Evolutionary conservation across 1,140 invertebrate genomes (phyloP).

Genomic region (Cecropterus lyciades): DNA sequence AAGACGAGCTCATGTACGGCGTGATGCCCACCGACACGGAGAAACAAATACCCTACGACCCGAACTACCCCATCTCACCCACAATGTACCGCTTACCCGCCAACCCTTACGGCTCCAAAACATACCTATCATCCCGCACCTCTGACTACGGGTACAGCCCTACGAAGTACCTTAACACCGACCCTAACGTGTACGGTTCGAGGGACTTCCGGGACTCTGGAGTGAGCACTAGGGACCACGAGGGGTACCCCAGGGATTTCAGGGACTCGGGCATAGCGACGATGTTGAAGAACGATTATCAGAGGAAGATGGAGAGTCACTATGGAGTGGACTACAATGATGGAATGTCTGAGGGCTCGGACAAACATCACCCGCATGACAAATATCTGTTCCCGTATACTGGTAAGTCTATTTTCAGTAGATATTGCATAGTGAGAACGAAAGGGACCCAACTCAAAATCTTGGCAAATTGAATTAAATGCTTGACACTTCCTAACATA

Average conservation of each 20-base stretch:
- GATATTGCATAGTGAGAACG: no score
- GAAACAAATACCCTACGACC: slow-evolving; percentile 81
- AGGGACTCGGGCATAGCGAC: slow-evolving; percentile 81
- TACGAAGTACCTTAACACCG: slow-evolving; percentile 75
- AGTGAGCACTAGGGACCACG: slow-evolving; percentile 73
- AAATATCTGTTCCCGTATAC: slow-evolving; percentile 92
- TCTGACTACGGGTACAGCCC: slow-evolving; percentile 81
- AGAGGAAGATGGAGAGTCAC: slow-evolving; percentile 81
- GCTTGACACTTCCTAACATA: no score
- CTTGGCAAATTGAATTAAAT: no score
- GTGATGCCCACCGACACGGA: slow-evolving; percentile 69
- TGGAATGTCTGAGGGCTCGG: slow-evolving; percentile 88
- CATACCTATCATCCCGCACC: slow-evolving; percentile 72
- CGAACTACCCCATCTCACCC: slow-evolving; percentile 75
- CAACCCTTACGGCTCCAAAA: slow-evolving; percentile 79
- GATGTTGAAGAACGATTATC: slow-evolving; percentile 81
- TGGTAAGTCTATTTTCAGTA: slow-evolving; percentile 60
- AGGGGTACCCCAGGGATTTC: slow-evolving; percentile 86
- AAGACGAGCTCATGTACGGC: slow-evolving; percentile 79
- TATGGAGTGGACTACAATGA: slow-evolving; percentile 84
- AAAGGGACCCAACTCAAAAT: no score
- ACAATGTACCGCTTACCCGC: slow-evolving; percentile 73
- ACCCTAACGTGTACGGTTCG: slow-evolving; percentile 71
- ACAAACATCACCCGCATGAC: slow-evolving; percentile 89
- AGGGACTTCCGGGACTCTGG: slow-evolving; percentile 68